A percentile compares a stretch with the other conserved stretches of the same genome.
Evolutionary conservation across 2,888 invertebrate species (phyloP).

Genomic region (Amphiduros pacificus): DNA sequence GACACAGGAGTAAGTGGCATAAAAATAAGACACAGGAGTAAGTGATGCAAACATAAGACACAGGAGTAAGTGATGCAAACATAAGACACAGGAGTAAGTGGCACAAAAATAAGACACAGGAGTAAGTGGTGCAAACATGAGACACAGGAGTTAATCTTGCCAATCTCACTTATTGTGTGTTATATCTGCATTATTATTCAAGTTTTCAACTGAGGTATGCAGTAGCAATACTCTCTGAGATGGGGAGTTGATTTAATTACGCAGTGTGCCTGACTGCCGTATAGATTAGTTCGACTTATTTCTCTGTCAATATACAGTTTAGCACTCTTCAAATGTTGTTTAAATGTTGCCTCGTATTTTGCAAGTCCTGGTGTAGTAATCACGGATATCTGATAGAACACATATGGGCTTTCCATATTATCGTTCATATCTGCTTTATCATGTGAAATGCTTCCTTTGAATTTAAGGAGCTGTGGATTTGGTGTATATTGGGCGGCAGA

Average conservation of each 20-base stretch:
- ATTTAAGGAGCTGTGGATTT: constrained; percentile 67
- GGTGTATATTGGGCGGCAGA: constrained; percentile 25
- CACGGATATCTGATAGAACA: constrained; percentile 80
- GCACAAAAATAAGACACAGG: no score
- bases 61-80: no score
- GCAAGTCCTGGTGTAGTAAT: constrained; percentile 75
- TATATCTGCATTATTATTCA: no score
- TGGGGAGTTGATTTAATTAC: constrained; percentile 67
- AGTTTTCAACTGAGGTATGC: constrained; percentile 53
- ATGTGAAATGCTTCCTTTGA: constrained; percentile 72
- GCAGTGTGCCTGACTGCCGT: constrained; percentile 80
- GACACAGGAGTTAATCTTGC: no score
- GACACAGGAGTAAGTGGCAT: no score
- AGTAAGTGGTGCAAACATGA: no score
- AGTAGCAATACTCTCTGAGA: constrained; percentile 83
- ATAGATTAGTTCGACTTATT: constrained; percentile 72
- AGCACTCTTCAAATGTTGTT: constrained; percentile 27
- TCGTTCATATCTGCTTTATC: constrained; percentile 83
- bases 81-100: no score
- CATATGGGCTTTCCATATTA: constrained; percentile 65
- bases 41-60: no score
- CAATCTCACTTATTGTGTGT: no score
- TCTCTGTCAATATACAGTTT: constrained; percentile 44
- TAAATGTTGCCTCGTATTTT: constrained; percentile 80
- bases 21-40: no score